Base-by-base conservation (phyloP, 1,140 invertebrate species). In the Cotesia glomerata region DNA sequence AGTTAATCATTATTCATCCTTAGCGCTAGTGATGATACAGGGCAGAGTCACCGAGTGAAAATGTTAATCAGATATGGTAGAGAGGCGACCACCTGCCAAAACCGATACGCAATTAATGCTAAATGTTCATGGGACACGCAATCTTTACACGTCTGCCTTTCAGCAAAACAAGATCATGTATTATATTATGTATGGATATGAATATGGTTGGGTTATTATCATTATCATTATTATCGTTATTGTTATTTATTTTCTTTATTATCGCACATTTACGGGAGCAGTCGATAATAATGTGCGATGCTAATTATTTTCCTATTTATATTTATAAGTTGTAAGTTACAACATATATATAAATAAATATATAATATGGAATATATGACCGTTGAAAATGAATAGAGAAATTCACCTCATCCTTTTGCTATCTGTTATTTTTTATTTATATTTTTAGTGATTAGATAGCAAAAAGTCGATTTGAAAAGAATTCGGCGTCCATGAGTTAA, bases 41-140 rank as follows among this genome's bases (percentile, higher is more conserved):
- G 79, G 79, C 79, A 79, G 77, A 79, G 79, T 77, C 59, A 77
- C 66, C 59, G 76, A 75, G 69, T 72, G 76, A 63, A 81, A 78
- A 81, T 81, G 74, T 75, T 80, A 78, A 81, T 81, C 80, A 75
- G 76, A 76, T 78, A 75, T 73, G 76, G 78, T 76, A 72, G 75
- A 11, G n/a, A 45, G 75, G 75, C 73, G 76, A 74, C 74, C 81
- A 82, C 79, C 81, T 82, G 81, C 80, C 80, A 82, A 82, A 81
- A 79, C 76, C 78, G 76, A 82, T 82, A 79, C 75, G 75, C 78
- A 78, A 81, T 82, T 82, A 81, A 82, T 81, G 77, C 74, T 79
- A 78, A 82, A 82, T 78, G 81, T 75, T 79, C 78, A 56, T 39
- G 65, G 66, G 77, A 69, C 80, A 82, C 79, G 80, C 81, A 73